These are phyloP conservation scores for Bactericera cockerelli DNA, from an alignment of 1,140 invertebrate genomes.

Conservation along the genomic window DNA sequence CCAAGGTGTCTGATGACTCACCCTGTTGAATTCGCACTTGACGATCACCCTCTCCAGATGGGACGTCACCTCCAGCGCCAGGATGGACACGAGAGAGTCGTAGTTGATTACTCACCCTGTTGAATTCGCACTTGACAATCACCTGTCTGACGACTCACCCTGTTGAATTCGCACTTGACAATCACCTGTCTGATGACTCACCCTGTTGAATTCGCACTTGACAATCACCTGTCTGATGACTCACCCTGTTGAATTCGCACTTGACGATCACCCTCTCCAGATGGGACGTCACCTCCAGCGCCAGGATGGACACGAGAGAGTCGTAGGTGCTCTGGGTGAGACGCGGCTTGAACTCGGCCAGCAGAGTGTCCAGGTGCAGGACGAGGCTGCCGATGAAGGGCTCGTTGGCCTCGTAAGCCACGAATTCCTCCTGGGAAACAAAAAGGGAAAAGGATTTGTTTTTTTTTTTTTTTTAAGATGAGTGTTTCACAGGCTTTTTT, in stretches of 20 bases:
- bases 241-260: conserved; percentile 69
- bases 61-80: conserved; percentile 65
- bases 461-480: no score
- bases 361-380: conserved; percentile 61
- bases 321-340: conserved; percentile 68
- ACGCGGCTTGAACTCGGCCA: conserved; percentile 61
- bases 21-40: conserved; percentile 75
- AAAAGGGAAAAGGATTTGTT: no score
- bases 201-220: no score
- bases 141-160: no score
- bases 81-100: conserved; percentile 59
- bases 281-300: conserved; percentile 63
- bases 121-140: no score
- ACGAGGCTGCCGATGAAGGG: conserved; percentile 78
- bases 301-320: conserved; percentile 57
- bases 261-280: conserved; percentile 78
- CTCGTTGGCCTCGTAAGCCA: conserved; percentile 77
- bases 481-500: no score
- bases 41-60: conserved; percentile 73
- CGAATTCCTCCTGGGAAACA: conserved; percentile 58
- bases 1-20: conserved; percentile 32
- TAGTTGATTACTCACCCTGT: no score
- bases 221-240: no score
- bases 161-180: no score
- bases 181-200: no score